Evolutionary conservation across 2,113 vertebrate genomes (phyloP), one percentile per base, ranked within the genome.

Genomic region (Amia ocellicauda): DNA sequence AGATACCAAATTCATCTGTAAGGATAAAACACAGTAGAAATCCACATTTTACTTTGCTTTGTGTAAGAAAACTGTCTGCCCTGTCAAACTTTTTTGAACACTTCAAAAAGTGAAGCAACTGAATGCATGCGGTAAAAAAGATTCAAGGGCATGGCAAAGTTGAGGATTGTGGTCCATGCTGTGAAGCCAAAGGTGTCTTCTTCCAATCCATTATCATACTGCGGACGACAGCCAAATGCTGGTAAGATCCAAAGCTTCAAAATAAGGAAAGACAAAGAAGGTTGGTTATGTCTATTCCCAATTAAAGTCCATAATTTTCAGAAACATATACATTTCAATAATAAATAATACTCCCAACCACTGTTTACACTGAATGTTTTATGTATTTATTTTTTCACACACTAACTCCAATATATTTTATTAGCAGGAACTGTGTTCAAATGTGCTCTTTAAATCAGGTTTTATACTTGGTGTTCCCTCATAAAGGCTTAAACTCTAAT

Each of bases 121-220:
- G 94, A 93, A 60, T 99, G 97, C 93, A 99, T 98, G 28, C 95
- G 91, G 76, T 99, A 98, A 85, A 98, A 98, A 80, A 99, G 93
- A 70, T 91, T 96, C 69, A 99, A 89, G 28, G 97, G 97, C 80
- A 98, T 92, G 0, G 94, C 94, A 59, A 99, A 91, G 83, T 97
- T 99, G 75, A 99, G 94, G 78, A 97, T 89, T 52, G 93, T 93
- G 74, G 91, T 95, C 97, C 97, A 99, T 57, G 90, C 90, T 78
- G 90, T 85, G 80, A 94, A 96, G 75, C 96, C 96, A 67, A 93
- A 98, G 9, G 91, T 92, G 5, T 89, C 89, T 81, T 96, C 90
- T 80, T 99, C 96, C 28, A 98, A 58, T 10, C 92, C 93, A 13
- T 95, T 98, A 82, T 98, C 96, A 2, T 97, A 99, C 67, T 98